Conservation (phyloP, 2,113 vertebrate genomes). For the Megaceryle maxima region DNA sequence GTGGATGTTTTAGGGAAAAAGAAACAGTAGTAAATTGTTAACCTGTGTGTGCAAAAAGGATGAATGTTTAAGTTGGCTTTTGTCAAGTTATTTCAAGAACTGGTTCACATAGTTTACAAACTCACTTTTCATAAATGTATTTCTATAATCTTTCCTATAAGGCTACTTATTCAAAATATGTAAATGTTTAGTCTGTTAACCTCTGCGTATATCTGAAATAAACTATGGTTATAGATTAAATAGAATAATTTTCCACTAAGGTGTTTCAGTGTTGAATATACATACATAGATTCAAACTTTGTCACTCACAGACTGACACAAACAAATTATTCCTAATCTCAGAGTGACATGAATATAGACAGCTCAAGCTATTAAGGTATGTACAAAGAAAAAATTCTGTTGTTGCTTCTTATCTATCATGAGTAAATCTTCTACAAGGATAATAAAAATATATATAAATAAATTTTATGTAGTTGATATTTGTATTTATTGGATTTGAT, state of each 20-base stretch:
- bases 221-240: background rate
- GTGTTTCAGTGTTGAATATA: background rate
- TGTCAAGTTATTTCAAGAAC: background rate
- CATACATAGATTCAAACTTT: background rate
- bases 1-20: background rate
- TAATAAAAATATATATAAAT: background rate
- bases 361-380: background rate
- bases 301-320: background rate
- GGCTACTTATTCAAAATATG: background rate
- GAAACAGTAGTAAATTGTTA: background rate
- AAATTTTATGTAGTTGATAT: background rate
- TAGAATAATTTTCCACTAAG: background rate
- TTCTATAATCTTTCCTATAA: slow-evolving; percentile 1
- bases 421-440: background rate
- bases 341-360: background rate
- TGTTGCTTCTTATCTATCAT: background rate
- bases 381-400: background rate
- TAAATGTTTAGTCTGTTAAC: background rate
- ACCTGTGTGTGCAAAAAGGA: background rate
- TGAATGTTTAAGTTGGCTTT: background rate
- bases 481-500: background rate
- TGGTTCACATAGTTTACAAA: background rate
- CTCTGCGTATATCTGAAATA: background rate
- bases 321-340: background rate
- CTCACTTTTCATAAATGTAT: background rate